Evolutionary conservation across 2,113 vertebrate species (phyloP), one percentile per base, ranked within the genome.

Genomic region (Macquaria ambigua): DNA sequence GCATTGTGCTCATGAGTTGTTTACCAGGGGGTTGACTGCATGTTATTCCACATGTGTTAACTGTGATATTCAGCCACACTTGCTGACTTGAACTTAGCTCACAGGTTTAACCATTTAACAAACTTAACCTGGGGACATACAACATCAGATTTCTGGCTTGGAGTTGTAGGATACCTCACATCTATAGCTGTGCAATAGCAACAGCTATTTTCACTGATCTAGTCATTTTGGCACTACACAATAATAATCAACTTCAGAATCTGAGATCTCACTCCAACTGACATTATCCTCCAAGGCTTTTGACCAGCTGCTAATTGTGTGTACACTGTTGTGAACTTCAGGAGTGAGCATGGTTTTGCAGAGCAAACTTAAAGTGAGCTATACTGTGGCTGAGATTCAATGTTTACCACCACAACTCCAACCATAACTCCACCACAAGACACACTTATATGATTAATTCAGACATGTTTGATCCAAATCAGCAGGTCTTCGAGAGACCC

Each of bases 1-100:
- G 88, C 87, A 69, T 9, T 72, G 52, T 59, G 52, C 43, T 74
- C n/a, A 63, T 23, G 62, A 78, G 76, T 66, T 81, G 79, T 83
- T 85, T 63, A 80, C 8, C 4, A 70, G n/a, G 21, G 3, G 3
- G 41, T 18, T 66, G 79, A 62, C 21, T 41, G 31, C 31, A 64
- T 50, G 67, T 79, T 67, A 83, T 71, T 37, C 46, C 20, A 71
- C 52, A 18, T 2, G 1, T 41, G 58, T 53, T 48, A 23, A 50
- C 63, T 23, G 28, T 61, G 28, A 52, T 31, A 73, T 5, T 64
- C 25, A 55, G 21, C 8, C 8, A 68, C 39, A 74, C 43, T 16
- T 11, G 14, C 67, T 67, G 62, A 74, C 25, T 25, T 71, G 6
- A 48, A 20, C 28, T 9, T n/a, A 28, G 67, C 31, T 61, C 39